phyloP scores from a whole-genome alignment of 2,113 vertebrate genomes.

The Cephalophus harveyi region DNA sequence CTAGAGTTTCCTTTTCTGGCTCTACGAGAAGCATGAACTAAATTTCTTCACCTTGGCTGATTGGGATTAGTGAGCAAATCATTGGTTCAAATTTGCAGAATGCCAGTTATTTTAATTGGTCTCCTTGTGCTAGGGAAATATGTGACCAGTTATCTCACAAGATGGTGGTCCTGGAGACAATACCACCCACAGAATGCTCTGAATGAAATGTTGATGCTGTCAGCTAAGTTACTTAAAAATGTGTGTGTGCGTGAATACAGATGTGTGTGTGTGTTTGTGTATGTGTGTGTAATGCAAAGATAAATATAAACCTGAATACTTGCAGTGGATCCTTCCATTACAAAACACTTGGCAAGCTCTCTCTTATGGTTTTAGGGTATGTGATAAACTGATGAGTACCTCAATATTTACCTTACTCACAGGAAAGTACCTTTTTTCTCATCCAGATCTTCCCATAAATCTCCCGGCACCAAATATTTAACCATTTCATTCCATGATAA shows the following conservation, averaged over 20 bases:
- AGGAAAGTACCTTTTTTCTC: neutral
- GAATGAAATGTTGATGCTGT: conserved; percentile 36
- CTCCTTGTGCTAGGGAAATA: conserved; percentile 13
- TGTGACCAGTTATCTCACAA: conserved; percentile 20
- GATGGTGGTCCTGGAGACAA: neutral
- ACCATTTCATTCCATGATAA: neutral
- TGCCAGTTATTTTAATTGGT: conserved; percentile 35
- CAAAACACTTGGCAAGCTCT: conserved; percentile 11
- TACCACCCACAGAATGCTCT: neutral
- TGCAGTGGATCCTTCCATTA: conserved; percentile 8
- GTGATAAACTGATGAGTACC: neutral
- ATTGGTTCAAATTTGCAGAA: conserved; percentile 37
- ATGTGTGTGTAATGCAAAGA: conserved; percentile 9
- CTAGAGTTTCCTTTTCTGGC: neutral
- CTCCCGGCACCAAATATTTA: conserved; percentile 2
- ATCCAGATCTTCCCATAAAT: conserved; percentile 14
- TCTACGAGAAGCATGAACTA: conserved; percentile 12
- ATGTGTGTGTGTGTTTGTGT: neutral
- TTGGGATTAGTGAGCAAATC: conserved; percentile 7
- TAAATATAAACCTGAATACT: conserved; percentile 36
- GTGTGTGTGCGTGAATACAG: neutral
- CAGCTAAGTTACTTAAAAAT: conserved; percentile 41
- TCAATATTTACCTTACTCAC: conserved; percentile 32
- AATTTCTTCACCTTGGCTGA: neutral
- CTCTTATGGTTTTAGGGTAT: neutral